Percentiles rank a stretch among this genome's conserved stretches.
Evolutionary conservation across 1,140 invertebrate species (phyloP).

Genomic region (Musca vetustissima): DNA sequence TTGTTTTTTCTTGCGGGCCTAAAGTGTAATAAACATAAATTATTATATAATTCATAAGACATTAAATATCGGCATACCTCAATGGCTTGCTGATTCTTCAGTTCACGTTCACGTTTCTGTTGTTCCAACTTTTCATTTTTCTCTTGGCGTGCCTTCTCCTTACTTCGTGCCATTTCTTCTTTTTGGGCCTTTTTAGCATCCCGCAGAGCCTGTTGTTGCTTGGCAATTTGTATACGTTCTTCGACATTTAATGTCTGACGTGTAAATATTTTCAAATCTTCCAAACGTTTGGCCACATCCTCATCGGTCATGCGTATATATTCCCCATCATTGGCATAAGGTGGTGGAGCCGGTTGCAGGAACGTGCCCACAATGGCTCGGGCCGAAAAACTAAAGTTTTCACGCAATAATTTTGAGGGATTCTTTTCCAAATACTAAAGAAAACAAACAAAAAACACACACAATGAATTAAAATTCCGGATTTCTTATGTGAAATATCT

Average conservation of each 20-base stretch:
- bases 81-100: slow-evolving; percentile 70
- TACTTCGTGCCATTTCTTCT: slow-evolving; percentile 56
- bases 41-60: too few relatives aligned
- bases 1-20: slow-evolving; percentile 82
- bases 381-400: slow-evolving; percentile 91
- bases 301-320: slow-evolving; percentile 64
- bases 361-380: slow-evolving; percentile 88
- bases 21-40: slow-evolving; percentile 54
- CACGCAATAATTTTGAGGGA: slow-evolving; percentile 74
- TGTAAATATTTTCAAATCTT: slow-evolving; percentile 53
- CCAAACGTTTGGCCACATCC: slow-evolving; percentile 62
- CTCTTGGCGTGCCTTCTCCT: slow-evolving; percentile 63
- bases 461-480: not conserved
- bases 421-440: slow-evolving; percentile 77
- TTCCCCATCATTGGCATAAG: slow-evolving; percentile 59
- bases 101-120: slow-evolving; percentile 72
- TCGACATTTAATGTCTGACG: slow-evolving; percentile 65
- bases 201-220: slow-evolving; percentile 65
- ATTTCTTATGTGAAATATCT: not conserved
- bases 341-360: slow-evolving; percentile 68
- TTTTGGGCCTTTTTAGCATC: slow-evolving; percentile 63
- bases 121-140: slow-evolving; percentile 77
- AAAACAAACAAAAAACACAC: slow-evolving; percentile 27
- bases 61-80: slow-evolving; percentile 58
- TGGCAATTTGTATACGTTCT: slow-evolving; percentile 66